Evolutionary conservation across 2,888 invertebrate species (phyloP).

Genomic region (Oxyteleia sp.): DNA sequence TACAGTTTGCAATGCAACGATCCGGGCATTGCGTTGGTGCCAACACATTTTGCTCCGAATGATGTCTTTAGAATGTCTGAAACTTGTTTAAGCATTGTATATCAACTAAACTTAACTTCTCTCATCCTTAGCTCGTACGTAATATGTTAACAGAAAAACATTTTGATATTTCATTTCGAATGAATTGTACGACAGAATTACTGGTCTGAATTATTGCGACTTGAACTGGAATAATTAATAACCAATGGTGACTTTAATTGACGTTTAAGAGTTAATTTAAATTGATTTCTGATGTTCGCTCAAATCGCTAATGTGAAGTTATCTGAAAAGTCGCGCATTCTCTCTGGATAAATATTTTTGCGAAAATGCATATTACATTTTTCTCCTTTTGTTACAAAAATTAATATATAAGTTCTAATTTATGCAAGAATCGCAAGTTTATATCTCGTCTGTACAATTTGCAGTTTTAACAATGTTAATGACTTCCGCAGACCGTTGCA

Average conservation of each 20-base stretch:
- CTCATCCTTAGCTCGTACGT: constrained; percentile 42
- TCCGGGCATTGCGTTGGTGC: constrained; percentile 45
- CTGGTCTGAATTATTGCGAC: neutral
- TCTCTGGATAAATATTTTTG: neutral
- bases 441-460: too few relatives aligned
- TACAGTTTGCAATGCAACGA: constrained; percentile 79
- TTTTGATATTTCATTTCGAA: constrained; percentile 47
- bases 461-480: too few relatives aligned
- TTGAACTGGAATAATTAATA: neutral
- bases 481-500: too few relatives aligned
- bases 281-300: neutral
- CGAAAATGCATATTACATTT: neutral
- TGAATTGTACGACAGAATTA: constrained; percentile 18
- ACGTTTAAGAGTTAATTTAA: neutral
- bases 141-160: constrained; percentile 58
- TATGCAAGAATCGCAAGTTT: too few relatives aligned
- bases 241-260: neutral
- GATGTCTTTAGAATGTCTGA: constrained; percentile 71
- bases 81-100: constrained; percentile 68
- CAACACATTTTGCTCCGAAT: constrained; percentile 62
- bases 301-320: neutral
- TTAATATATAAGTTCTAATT: too few relatives aligned
- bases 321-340: neutral
- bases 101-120: constrained; percentile 65
- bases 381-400: too few relatives aligned